Evolutionary conservation across 1,140 invertebrate genomes (phyloP), one percentile per base, ranked within the genome.

Genomic region (Drosophila seguyi): DNA sequence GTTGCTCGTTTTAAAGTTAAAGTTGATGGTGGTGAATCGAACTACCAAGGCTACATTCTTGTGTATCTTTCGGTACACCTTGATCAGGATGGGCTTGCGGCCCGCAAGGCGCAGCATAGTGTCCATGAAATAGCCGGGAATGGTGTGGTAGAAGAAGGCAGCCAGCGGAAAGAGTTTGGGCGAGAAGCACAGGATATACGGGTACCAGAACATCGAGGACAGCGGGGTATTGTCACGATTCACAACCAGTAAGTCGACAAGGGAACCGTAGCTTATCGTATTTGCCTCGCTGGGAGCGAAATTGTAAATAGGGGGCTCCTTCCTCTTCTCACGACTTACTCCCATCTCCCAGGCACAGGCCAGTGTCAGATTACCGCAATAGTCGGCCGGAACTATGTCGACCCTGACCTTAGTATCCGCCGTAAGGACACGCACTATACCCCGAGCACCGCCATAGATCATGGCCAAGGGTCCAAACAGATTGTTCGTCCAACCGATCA

Each of bases 401-500:
- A 13, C 25, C 13, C 27, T 86, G 2, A 93, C 93, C 2, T 94
- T 91, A 0, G 78, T 69, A 69, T 95, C 90, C 74, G 95, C 94
- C 31, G 0, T 95, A 95, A 22, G 93, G 93, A 95, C 94, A 56
- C 96, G 94, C 5, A 98, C 85, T 1, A 98, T 92, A 20, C 97
- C 97, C 45, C 96, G 94, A 7, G 95, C 95, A 25, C 94, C 94
- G 2, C 95, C 95, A 16, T 95, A 95, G 13, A 95, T 67, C 0
- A 96, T 85, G 27, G 95, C 97, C 53, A 96, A 96, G 4, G 97
- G 97, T 47, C 98, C 98, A 91, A 98, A 98, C 71, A 97, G 93
- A 86, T 98, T 99, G 91, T 99, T 98, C 29, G 98, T 96, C 96
- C 97, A 98, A 3, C 96, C 96, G 7, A 91, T 58, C 0, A 95